A percentile compares a stretch with the other conserved stretches of the same genome.
Evolutionary conservation across 2,113 vertebrate species (phyloP).

Genomic region (Oryzias woworae): DNA sequence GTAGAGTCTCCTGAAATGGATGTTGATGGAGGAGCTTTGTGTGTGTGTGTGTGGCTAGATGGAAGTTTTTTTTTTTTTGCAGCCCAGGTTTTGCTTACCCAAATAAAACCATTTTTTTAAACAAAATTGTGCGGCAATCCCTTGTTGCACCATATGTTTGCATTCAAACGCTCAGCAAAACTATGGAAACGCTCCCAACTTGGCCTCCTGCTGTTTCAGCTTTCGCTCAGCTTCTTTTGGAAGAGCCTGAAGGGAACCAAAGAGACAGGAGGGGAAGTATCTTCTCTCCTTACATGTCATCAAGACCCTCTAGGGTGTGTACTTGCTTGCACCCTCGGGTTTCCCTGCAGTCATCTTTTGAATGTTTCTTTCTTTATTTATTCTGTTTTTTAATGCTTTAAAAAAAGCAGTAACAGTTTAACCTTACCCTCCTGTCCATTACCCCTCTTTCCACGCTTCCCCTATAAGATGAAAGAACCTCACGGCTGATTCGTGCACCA

Average conservation of each 20-base stretch:
- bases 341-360: constrained; percentile 43
- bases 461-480: constrained; percentile 45
- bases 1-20: constrained; percentile 46
- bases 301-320: constrained; percentile 15
- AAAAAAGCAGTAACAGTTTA: constrained; percentile 59
- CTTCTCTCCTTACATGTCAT: constrained; percentile 46
- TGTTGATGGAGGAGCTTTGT: constrained; percentile 38
- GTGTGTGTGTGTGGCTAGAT: constrained; percentile 16
- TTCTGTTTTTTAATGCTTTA: constrained; percentile 41
- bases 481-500: constrained; percentile 62
- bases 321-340: constrained; percentile 31
- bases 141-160: neutral
- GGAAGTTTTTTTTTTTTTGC: constrained; percentile 5
- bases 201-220: constrained; percentile 27
- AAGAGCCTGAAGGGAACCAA: constrained; percentile 19
- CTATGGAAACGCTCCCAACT: constrained; percentile 22
- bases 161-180: constrained; percentile 7
- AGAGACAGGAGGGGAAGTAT: constrained; percentile 9
- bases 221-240: constrained; percentile 40
- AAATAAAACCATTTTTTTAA: constrained; percentile 1
- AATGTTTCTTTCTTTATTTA: constrained; percentile 22
- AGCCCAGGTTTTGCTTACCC: neutral
- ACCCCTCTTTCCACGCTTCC: constrained; percentile 36
- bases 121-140: constrained; percentile 23
- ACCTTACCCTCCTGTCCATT: constrained; percentile 37